These are phyloP conservation scores for Escarpia spicata DNA, from an alignment of 2,888 invertebrate genomes.

Conservation along the genomic window DNA sequence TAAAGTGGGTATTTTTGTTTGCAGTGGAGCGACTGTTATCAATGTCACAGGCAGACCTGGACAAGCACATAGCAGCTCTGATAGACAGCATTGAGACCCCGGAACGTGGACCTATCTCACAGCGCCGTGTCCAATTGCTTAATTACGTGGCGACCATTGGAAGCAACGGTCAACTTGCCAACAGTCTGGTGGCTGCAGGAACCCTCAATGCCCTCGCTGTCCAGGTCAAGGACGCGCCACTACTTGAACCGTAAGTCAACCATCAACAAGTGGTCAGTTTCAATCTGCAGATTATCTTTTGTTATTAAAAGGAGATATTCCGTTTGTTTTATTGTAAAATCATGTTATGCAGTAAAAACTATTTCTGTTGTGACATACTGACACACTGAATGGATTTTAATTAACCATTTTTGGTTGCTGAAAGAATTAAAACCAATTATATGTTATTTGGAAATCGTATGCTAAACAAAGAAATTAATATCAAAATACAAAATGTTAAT, in stretches of 20 bases:
- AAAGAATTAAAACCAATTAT: no score
- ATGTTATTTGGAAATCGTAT: no score
- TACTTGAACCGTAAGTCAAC: conserved; percentile 60
- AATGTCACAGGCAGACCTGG: conserved; percentile 54
- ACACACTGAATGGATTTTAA: no score
- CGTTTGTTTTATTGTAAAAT: no score
- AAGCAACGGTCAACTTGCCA: conserved; percentile 44
- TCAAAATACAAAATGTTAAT: no score
- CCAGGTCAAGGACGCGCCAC: conserved; percentile 58
- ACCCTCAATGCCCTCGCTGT: conserved; percentile 50
- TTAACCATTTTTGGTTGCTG: no score
- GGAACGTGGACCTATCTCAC: conserved; percentile 63
- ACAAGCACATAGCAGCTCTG: conserved; percentile 54
- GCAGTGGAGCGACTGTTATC: conserved; percentile 56
- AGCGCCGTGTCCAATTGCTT: conserved; percentile 60
- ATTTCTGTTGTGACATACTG: no score
- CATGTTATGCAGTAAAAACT: no score
- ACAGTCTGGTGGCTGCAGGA: conserved; percentile 47
- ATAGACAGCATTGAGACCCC: conserved; percentile 48
- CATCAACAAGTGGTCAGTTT: not conserved
- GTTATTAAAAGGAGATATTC: no score
- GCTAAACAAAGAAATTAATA: no score
- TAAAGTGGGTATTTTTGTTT: not conserved
- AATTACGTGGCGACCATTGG: conserved; percentile 57
- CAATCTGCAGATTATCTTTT: no score